phyloP scores from a whole-genome alignment of 2,888 invertebrate genomes.

The Gastracanthus pulcherrimus region DNA sequence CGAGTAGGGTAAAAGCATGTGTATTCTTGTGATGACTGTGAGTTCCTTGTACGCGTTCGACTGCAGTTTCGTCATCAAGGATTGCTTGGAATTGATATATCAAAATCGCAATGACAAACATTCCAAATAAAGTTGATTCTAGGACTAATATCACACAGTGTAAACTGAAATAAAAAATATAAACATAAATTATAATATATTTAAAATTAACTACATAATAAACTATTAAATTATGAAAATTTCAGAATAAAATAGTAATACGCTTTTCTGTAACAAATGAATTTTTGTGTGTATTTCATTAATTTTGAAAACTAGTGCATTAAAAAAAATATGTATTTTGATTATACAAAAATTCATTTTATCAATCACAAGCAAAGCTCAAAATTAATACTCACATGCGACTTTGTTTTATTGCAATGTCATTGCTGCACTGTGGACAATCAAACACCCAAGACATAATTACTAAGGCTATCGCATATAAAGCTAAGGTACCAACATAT shows the following conservation, averaged over 20 bases:
- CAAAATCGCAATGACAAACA: constrained; percentile 92
- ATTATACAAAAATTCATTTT: neutral
- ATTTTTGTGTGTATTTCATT: no score
- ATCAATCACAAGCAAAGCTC: neutral
- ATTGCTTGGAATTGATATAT: constrained; percentile 92
- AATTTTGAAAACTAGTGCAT: no score
- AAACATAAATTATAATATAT: no score
- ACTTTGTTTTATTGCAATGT: constrained; percentile 84
- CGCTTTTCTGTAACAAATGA: neutral
- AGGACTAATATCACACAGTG: constrained; percentile 90
- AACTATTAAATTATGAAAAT: no score
- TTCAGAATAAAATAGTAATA: no score
- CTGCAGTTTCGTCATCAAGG: constrained; percentile 89
- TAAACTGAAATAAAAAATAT: constrained; percentile 79
- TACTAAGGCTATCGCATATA: constrained; percentile 85
- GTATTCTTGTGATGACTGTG: constrained; percentile 82
- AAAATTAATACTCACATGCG: constrained; percentile 83
- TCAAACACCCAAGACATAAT: constrained; percentile 86
- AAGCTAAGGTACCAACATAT: constrained; percentile 85
- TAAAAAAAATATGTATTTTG: no score
- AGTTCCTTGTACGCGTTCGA: constrained; percentile 87
- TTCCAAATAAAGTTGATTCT: constrained; percentile 90
- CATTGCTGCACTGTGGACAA: constrained; percentile 83
- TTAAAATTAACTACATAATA: no score
- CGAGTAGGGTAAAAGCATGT: constrained; percentile 82